These are phyloP conservation scores for Dendrolimus punctatus DNA, from an alignment of 1,140 invertebrate species.

Conservation along the genomic window DNA sequence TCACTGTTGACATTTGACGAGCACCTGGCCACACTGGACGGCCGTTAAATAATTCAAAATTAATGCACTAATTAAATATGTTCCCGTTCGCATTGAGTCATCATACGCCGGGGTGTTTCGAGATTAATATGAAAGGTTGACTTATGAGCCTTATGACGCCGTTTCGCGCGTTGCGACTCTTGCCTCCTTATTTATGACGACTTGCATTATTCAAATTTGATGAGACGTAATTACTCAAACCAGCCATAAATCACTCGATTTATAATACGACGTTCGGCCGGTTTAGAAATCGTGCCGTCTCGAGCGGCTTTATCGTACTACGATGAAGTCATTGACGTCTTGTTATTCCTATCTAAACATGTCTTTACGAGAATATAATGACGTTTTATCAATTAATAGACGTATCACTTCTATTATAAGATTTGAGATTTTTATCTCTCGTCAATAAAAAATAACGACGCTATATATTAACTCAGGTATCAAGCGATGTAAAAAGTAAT, in stretches of 20 bases:
- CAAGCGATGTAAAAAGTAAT: constrained; percentile 19
- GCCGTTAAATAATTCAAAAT: constrained; percentile 62
- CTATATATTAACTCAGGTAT: background rate
- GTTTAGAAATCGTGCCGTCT: constrained; percentile 43
- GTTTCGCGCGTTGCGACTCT: constrained; percentile 47
- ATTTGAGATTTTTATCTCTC: constrained; percentile 3
- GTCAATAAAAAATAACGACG: constrained; percentile 1
- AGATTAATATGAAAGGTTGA: constrained; percentile 65
- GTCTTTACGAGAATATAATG: constrained; percentile 47
- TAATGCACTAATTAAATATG: constrained; percentile 67
- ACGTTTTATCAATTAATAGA: constrained; percentile 29
- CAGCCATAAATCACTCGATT: constrained; percentile 62
- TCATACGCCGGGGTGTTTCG: constrained; percentile 43
- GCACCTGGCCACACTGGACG: constrained; percentile 45
- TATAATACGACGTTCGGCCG: constrained; percentile 54
- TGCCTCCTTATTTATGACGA: constrained; percentile 51
- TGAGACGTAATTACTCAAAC: constrained; percentile 68
- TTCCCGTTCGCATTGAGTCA: constrained; percentile 55
- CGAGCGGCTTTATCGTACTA: constrained; percentile 26
- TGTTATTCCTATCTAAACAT: constrained; percentile 41
- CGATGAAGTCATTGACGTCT: constrained; percentile 47
- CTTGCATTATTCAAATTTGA: constrained; percentile 66
- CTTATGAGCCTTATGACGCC: constrained; percentile 33
- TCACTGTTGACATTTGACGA: constrained; percentile 66
- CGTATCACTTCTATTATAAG: constrained; percentile 17